Conservation (phyloP, 1,140 invertebrate genomes). For the Trachelipus rathkii region DNA sequence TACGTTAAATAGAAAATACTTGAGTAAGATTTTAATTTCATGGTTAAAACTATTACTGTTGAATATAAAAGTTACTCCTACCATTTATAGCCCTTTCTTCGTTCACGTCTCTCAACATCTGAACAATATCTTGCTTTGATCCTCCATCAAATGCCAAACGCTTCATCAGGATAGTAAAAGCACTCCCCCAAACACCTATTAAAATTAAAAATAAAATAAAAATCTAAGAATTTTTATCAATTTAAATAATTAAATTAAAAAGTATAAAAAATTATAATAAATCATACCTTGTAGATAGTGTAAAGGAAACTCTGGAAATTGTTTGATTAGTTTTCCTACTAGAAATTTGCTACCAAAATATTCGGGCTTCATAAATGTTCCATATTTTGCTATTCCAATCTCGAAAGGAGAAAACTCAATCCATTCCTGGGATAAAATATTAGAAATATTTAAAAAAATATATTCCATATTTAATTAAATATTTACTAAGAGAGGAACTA, state of each 20-base stretch:
- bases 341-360: constrained; percentile 55
- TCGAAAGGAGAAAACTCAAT: constrained; percentile 56
- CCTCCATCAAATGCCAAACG: constrained; percentile 50
- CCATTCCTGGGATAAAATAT: constrained; percentile 51
- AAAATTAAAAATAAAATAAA: background rate
- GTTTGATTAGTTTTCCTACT: constrained; percentile 53
- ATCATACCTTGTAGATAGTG: constrained; percentile 50
- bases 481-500: too few relatives aligned
- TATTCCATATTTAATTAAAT: too few relatives aligned
- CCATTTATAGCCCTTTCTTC: constrained; percentile 34
- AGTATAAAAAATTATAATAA: background rate
- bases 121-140: constrained; percentile 49
- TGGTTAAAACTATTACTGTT: too few relatives aligned
- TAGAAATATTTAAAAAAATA: too few relatives aligned
- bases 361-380: constrained; percentile 53
- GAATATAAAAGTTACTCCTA: constrained; percentile 26
- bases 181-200: constrained; percentile 54
- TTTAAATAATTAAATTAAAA: background rate
- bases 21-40: too few relatives aligned
- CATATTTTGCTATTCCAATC: constrained; percentile 56
- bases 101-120: constrained; percentile 51
- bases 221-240: background rate
- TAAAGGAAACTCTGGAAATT: constrained; percentile 53
- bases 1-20: too few relatives aligned
- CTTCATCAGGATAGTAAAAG: constrained; percentile 55